These are phyloP conservation scores for Polylopha cassiicola DNA, from an alignment of 2,888 invertebrate genomes.

Conservation along the genomic window DNA sequence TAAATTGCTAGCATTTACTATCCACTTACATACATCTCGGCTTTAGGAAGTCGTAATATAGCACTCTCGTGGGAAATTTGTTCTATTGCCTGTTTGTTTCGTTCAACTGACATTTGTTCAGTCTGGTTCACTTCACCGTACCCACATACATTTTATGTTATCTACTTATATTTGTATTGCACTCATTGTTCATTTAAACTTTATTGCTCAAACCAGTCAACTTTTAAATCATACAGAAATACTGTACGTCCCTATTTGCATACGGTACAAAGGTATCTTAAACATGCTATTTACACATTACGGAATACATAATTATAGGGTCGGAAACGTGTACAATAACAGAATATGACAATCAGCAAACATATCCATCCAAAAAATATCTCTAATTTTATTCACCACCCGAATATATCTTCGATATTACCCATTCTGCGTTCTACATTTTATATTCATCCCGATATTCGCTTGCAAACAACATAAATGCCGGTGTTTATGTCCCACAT, in stretches of 20 bases:
- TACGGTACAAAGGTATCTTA: too few relatives aligned
- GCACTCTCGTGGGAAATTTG: conserved; percentile 62
- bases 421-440: conserved; percentile 19
- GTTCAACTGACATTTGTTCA: conserved; percentile 51
- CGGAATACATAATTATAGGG: too few relatives aligned
- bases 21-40: conserved; percentile 38
- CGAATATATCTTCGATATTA: conserved; percentile 18
- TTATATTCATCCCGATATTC: conserved; percentile 47
- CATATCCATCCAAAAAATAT: too few relatives aligned
- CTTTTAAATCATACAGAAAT: too few relatives aligned
- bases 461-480: conserved; percentile 57
- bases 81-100: conserved; percentile 65
- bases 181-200: too few relatives aligned
- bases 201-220: too few relatives aligned
- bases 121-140: conserved; percentile 42
- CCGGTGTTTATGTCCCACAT: conserved; percentile 54
- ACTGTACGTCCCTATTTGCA: too few relatives aligned
- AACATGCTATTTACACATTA: too few relatives aligned
- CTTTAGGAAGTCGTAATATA: conserved; percentile 60
- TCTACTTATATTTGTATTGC: too few relatives aligned
- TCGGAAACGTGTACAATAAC: too few relatives aligned
- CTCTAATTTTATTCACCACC: conserved; percentile 3
- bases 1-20: conserved; percentile 15
- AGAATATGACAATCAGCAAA: too few relatives aligned
- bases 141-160: too few relatives aligned